Conservation (phyloP, 2,113 vertebrate species). For the Orthochromis malagaraziensis region DNA sequence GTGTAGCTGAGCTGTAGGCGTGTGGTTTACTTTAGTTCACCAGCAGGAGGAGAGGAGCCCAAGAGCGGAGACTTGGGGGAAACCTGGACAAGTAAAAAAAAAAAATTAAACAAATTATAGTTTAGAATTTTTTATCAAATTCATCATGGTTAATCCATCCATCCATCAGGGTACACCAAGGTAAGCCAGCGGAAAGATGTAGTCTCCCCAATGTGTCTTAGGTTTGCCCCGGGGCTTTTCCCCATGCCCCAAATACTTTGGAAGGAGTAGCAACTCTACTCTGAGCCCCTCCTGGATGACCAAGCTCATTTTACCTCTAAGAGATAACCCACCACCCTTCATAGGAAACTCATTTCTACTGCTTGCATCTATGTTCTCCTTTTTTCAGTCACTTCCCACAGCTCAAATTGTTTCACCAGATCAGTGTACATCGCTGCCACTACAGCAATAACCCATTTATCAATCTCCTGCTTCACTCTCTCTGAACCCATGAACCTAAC, state of each 20-base stretch:
- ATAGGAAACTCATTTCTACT: background rate
- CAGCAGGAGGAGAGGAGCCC: constrained; percentile 64
- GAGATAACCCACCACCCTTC: background rate
- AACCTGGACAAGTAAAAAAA: constrained; percentile 45
- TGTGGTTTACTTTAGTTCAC: constrained; percentile 61
- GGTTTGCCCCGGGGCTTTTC: background rate
- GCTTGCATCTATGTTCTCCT: background rate
- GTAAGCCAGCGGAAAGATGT: background rate
- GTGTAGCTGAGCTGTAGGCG: background rate
- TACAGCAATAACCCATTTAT: background rate
- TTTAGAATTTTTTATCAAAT: background rate
- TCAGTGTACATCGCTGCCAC: background rate
- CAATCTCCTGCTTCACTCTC: background rate
- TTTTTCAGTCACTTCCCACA: background rate
- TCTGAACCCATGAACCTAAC: rapidly evolving
- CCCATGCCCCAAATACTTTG: background rate
- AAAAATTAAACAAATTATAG: background rate
- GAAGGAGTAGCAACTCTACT: background rate
- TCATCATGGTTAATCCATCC: background rate
- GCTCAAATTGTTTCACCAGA: background rate
- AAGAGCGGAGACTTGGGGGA: constrained; percentile 71
- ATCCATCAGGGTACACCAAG: background rate
- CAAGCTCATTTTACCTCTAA: background rate
- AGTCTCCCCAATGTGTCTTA: background rate
- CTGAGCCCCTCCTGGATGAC: background rate